Percentiles rank a stretch among this genome's conserved stretches.
Conservation (phyloP, 2,888 invertebrate species). For the Lycia hirtaria region DNA sequence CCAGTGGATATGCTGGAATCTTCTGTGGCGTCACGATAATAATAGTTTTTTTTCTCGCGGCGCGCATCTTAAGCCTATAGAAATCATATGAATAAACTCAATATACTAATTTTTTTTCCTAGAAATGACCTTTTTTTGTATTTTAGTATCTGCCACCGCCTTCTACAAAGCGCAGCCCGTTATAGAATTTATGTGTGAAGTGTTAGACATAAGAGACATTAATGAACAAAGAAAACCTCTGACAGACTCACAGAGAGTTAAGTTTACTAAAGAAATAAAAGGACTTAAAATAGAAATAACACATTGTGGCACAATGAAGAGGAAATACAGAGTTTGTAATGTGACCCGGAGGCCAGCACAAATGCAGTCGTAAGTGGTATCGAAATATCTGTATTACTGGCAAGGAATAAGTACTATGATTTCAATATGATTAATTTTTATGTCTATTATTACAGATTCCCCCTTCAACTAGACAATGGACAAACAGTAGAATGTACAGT, state of each 20-base stretch:
- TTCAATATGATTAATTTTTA: not conserved
- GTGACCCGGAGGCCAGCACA: slow-evolving; percentile 99
- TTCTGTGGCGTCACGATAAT: too few species aligned
- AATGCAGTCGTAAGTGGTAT: slow-evolving; percentile 97
- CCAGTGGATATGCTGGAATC: too few species aligned
- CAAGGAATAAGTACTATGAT: not conserved
- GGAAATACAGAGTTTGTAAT: slow-evolving; percentile 99
- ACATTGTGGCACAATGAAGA: slow-evolving; percentile 99
- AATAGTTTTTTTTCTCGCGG: too few species aligned
- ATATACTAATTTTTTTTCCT: too few species aligned
- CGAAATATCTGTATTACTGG: not conserved
- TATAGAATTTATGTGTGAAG: slow-evolving; percentile 99
- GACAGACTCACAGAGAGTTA: slow-evolving; percentile 99
- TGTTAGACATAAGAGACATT: slow-evolving; percentile 97
- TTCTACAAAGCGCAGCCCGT: slow-evolving; percentile 99
- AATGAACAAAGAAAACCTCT: slow-evolving; percentile 98
- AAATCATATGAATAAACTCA: too few species aligned
- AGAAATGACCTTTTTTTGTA: not conserved
- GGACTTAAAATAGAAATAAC: slow-evolving; percentile 99
- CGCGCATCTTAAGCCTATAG: too few species aligned
- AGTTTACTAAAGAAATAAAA: slow-evolving; percentile 99
- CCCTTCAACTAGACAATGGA: slow-evolving; percentile 98
- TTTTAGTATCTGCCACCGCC: slow-evolving; percentile 98
- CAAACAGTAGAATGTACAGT: slow-evolving; percentile 99
- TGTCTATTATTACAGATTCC: slow-evolving; percentile 89